Evolutionary conservation across 2,888 invertebrate species (phyloP), one percentile per base, ranked within the genome.

Genomic region (Meandrusa payeni): DNA sequence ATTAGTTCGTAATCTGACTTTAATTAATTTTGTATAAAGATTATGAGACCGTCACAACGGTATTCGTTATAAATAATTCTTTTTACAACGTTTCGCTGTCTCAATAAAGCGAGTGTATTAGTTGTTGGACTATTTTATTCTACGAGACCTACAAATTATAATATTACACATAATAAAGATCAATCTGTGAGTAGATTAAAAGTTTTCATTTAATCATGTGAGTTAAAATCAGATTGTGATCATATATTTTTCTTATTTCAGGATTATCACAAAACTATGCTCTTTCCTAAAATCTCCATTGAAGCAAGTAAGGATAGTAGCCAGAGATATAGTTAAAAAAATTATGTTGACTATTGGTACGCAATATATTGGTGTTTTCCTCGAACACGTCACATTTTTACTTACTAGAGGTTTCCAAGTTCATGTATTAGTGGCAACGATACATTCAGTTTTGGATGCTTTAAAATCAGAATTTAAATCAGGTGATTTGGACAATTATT

Each of bases 331-430:
- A n/a, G 89, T 99, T n/a, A 93, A 95, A 55, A 95, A 96, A 75
- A 95, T 98, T 13, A 94, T 97, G 92, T 64, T 91, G 0, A 91
- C 95, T 0, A 89, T 99, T 4, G 98, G 98, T 0, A 92, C 96
- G 0, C 79, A 90, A 7, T 96, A 96, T 74, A 86, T 99, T 47
- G 90, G 91, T 3, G 87, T 93, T 57, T 77, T 98, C 11, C 74
- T 98, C 5, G 91, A 91, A 47, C 97, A 97, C 75, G 90, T 99
- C 70, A 92, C 93, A 20, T 83, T 93, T 2, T 78, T 96, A 10
- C 85, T 99, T 39, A 95, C 93, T 0, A 91, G 93, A 65, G 99
- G 99, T 5, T 99, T 95, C 69, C 97, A 98, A 89, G 92, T 96
- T 1, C 98, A 99, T 63, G 98, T 99, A 0, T 82, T 99, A 38